Conservation (phyloP, 2,113 vertebrate genomes). For the Athene noctua region DNA sequence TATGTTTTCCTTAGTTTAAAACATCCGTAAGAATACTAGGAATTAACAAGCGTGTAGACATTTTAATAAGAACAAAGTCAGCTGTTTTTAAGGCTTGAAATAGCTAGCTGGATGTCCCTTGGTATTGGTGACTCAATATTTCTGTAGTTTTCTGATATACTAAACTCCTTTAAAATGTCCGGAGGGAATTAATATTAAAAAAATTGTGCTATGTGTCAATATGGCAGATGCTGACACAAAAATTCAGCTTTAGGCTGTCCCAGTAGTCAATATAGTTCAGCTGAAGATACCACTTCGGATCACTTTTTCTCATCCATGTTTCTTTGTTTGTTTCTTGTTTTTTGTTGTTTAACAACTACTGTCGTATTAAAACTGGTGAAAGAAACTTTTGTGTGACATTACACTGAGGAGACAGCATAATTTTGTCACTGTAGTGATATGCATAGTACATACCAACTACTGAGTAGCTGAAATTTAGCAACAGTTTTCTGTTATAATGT, state of each 20-base stretch:
- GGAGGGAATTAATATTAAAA: background rate
- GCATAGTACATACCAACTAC: background rate
- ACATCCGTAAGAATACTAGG: background rate
- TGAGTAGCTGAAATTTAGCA: background rate
- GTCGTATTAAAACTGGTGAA: background rate
- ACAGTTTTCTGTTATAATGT: background rate
- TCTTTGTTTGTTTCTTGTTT: background rate
- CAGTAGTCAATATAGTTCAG: background rate
- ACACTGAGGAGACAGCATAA: background rate
- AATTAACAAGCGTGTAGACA: background rate
- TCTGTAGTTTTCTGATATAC: background rate
- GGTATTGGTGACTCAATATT: background rate
- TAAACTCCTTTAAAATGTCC: background rate
- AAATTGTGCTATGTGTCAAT: rapidly evolving
- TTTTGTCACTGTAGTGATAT: background rate
- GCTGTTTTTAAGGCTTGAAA: background rate
- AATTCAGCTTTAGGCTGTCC: background rate
- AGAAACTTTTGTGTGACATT: background rate
- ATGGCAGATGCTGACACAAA: background rate
- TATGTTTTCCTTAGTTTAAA: background rate
- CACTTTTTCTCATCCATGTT: background rate
- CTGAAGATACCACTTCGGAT: background rate
- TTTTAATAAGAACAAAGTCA: background rate
- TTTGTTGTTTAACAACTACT: background rate
- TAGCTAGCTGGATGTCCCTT: background rate